Evolutionary conservation across 2,888 invertebrate genomes (phyloP), one percentile per base, ranked within the genome.

Genomic region (Pycnomerus fuliginosus): DNA sequence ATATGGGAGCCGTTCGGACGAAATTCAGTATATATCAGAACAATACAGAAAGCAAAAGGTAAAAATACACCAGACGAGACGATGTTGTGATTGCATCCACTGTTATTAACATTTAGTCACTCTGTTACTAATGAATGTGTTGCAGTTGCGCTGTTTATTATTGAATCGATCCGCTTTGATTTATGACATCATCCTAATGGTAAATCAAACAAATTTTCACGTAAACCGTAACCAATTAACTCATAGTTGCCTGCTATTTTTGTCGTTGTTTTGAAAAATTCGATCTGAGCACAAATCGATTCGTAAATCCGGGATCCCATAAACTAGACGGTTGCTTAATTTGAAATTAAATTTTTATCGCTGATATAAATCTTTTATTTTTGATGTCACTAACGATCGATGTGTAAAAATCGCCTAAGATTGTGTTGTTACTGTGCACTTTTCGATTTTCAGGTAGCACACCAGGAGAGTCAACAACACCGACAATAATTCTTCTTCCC

Each of bases 401-500:
- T n/a, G n/a, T n/a, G n/a, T n/a, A n/a, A n/a, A n/a, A n/a, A n/a
- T n/a, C n/a, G n/a, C n/a, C n/a, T n/a, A n/a, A n/a, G n/a, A n/a
- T n/a, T n/a, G n/a, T n/a, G n/a, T n/a, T n/a, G n/a, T n/a, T 20
- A 7, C 7, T 34, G 7, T 33, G 32, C 30, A 14, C 30, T 48
- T 14, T 32, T 44, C 38, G 11, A 2, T 12, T 50, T 57, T 1
- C 55, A 60, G 58, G 41, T 53, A 60, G 57, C 44, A 53, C 55
- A 45, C 20, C 58, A 43, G 48, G 53, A 44, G 64, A 71, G 34
- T 69, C 72, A 62, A 70, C 73, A 22, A 76, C 76, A 20, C 78
- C 78, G 24, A 78, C 78, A 45, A 75, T 78, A 59, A 78, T 78
- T 47, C 71, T 78, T 3, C 64, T 78, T 13, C 78, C 78, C 0